A percentile compares a stretch with the other conserved stretches of the same genome.
phyloP scores from a whole-genome alignment of 2,888 invertebrate genomes.

The Tubiluchus corallicola region DNA sequence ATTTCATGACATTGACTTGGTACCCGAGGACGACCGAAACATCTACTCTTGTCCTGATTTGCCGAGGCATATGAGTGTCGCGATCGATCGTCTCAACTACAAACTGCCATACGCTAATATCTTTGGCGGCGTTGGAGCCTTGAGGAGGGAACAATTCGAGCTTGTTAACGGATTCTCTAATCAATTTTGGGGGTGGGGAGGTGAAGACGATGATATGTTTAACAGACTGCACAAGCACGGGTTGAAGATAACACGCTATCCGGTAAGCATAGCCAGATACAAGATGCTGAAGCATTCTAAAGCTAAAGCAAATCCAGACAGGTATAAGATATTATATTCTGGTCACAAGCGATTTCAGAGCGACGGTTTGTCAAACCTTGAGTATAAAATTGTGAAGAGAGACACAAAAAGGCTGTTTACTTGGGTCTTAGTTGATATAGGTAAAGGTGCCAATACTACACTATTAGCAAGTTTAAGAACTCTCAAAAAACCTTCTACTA shows the following conservation, averaged over 20 bases:
- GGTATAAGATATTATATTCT: no score
- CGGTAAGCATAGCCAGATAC: conserved; percentile 76
- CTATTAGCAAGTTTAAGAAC: no score
- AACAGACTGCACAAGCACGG: conserved; percentile 44
- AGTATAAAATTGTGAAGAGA: no score
- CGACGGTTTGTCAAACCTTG: no score
- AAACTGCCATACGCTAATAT: conserved; percentile 78
- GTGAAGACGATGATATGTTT: conserved; percentile 91
- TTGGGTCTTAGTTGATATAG: no score
- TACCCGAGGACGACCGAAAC: neutral
- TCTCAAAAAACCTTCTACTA: no score
- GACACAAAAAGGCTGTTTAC: no score
- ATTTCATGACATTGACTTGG: neutral
- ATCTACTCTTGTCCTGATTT: neutral
- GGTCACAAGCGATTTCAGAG: no score
- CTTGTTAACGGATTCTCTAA: conserved; percentile 51
- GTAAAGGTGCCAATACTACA: no score
- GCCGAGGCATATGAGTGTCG: neutral
- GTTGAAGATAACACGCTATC: conserved; percentile 77
- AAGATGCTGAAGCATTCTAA: conserved; percentile 84
- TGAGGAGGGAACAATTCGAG: conserved; percentile 64
- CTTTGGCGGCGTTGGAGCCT: conserved; percentile 85
- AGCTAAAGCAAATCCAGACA: no score
- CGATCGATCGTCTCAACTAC: no score
- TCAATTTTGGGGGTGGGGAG: conserved; percentile 95